A percentile compares a stretch with the other conserved stretches of the same genome.
These are phyloP conservation scores for Romanogobio albipinnatus DNA, from an alignment of 2,113 vertebrate genomes.

Conservation along the genomic window DNA sequence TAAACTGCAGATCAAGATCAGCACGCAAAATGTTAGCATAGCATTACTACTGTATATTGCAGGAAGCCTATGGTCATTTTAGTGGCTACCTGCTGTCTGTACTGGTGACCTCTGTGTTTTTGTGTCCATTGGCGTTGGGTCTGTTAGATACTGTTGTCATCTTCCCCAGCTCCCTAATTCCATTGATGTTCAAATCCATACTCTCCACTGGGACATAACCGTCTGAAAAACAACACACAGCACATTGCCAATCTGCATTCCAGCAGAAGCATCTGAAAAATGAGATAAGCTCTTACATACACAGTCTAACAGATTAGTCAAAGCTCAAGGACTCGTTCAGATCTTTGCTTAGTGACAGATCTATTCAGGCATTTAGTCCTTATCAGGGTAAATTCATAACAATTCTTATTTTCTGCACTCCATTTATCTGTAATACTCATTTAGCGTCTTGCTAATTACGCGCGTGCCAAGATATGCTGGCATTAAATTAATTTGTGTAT, in stretches of 20 bases:
- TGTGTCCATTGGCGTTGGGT: constrained; percentile 25
- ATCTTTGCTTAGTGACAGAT: constrained; percentile 11
- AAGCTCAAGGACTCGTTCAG: constrained; percentile 29
- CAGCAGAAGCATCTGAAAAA: constrained; percentile 26
- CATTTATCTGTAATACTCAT: neutral
- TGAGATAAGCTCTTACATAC: constrained; percentile 26
- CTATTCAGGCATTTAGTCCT: neutral
- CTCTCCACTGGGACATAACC: constrained; percentile 66
- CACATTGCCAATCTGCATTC: neutral
- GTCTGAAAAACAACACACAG: constrained; percentile 67
- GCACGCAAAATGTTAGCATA: neutral
- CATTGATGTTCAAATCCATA: constrained; percentile 69
- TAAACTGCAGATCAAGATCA: neutral
- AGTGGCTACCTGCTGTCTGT: constrained; percentile 51
- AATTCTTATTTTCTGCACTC: neutral
- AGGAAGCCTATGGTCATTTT: neutral
- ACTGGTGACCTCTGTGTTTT: constrained; percentile 42
- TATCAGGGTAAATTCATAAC: constrained; percentile 12
- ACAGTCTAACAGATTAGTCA: constrained; percentile 9
- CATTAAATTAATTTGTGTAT: neutral
- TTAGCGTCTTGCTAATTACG: neutral
- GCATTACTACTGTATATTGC: neutral
- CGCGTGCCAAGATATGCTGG: neutral
- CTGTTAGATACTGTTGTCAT: constrained; percentile 41
- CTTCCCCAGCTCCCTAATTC: constrained; percentile 69